phyloP scores from a whole-genome alignment of 2,113 vertebrate species.

The Prinia subflava region DNA sequence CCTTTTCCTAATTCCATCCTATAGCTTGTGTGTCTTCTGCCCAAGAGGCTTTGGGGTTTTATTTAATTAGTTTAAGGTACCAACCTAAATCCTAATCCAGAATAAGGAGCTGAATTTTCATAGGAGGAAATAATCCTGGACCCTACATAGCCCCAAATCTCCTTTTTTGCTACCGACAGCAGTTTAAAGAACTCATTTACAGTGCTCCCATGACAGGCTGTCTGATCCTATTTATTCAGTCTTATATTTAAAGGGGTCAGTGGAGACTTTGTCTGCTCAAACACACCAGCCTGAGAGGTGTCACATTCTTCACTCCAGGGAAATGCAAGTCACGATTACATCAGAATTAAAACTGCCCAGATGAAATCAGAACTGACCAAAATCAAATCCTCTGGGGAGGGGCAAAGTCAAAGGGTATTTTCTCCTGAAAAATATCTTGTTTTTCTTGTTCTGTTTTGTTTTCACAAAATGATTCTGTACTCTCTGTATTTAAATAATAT shows the following conservation, averaged over 20 bases:
- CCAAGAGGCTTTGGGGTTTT: neutral
- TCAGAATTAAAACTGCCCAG: neutral
- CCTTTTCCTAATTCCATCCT: neutral
- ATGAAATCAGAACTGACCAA: constrained; percentile 4
- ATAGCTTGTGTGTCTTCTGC: neutral
- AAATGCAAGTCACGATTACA: neutral
- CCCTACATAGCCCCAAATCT: neutral
- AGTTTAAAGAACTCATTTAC: constrained; percentile 38
- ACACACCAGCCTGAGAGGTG: neutral
- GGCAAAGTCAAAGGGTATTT: neutral
- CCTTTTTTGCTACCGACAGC: constrained; percentile 2
- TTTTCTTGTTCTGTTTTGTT: neutral
- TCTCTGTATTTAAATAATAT: neutral
- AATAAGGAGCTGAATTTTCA: neutral
- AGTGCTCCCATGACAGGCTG: constrained; percentile 7
- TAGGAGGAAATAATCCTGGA: constrained; percentile 3
- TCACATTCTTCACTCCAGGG: constrained; percentile 23
- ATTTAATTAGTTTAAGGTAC: constrained; percentile 21
- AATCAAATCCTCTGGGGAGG: neutral
- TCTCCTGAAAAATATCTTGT: neutral
- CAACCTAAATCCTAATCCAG: constrained; percentile 6
- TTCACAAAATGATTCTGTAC: neutral
- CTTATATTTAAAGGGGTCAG: constrained; percentile 25
- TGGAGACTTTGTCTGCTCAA: constrained; percentile 7
- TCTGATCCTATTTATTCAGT: constrained; percentile 58